These are phyloP conservation scores for Catostomus latipinnis DNA, from an alignment of 2,797 vertebrate genomes.

Conservation along the genomic window DNA sequence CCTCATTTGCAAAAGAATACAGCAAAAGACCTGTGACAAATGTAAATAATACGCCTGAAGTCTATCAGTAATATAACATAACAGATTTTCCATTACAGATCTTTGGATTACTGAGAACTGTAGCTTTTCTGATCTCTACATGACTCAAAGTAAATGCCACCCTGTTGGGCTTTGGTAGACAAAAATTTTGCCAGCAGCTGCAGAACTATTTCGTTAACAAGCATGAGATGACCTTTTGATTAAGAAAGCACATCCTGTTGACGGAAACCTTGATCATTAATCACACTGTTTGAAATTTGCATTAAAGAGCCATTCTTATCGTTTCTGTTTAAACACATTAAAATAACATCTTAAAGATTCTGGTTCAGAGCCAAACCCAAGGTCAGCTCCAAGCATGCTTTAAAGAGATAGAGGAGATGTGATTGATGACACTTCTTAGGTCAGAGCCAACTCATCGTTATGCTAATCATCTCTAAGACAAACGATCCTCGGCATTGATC, in stretches of 20 bases:
- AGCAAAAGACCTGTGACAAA: slow-evolving; percentile 43
- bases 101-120: slow-evolving; percentile 32
- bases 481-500: slow-evolving; percentile 34
- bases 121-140: slow-evolving; percentile 20
- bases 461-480: slow-evolving; percentile 38
- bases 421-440: slow-evolving; percentile 37
- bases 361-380: slow-evolving; percentile 28
- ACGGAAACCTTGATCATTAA: slow-evolving; percentile 34
- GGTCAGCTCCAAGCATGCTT: slow-evolving; percentile 12
- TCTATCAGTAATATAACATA: slow-evolving; percentile 25
- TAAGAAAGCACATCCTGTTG: slow-evolving; percentile 28
- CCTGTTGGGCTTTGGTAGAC: slow-evolving; percentile 23
- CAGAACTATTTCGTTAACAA: slow-evolving; percentile 21
- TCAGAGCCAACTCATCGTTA: slow-evolving; percentile 41
- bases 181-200: neutral
- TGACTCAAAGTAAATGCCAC: slow-evolving; percentile 19
- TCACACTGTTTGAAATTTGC: slow-evolving; percentile 39
- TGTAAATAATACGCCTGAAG: slow-evolving; percentile 25
- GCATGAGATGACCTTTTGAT: slow-evolving; percentile 39
- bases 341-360: slow-evolving; percentile 33
- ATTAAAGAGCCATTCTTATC: slow-evolving; percentile 36
- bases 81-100: slow-evolving; percentile 32
- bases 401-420: slow-evolving; percentile 19
- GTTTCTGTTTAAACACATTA: slow-evolving; percentile 32
- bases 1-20: slow-evolving; percentile 13